Percentiles rank a stretch among this genome's conserved stretches.
phyloP scores from a whole-genome alignment of 1,140 invertebrate species.

The Neodiprion fabricii region DNA sequence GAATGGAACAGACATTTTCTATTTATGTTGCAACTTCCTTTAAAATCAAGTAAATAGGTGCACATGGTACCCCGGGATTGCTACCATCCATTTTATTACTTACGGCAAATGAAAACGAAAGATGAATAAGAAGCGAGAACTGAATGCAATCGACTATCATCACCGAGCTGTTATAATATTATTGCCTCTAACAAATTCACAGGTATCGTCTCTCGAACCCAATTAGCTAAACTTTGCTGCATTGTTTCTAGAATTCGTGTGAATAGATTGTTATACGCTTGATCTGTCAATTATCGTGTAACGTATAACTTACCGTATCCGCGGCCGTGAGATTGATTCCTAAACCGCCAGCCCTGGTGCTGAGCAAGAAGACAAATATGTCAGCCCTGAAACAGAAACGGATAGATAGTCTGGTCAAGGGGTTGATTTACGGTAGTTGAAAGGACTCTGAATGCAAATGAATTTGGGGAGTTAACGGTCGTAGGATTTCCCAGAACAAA shows the following conservation, averaged over 20 bases:
- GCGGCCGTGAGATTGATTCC: conserved; percentile 98
- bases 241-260: too few species aligned
- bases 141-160: background rate
- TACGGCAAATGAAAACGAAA: too few species aligned
- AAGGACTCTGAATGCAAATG: conserved; percentile 47
- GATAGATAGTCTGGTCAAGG: background rate
- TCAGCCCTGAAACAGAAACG: conserved; percentile 69
- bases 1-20: background rate
- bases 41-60: too few species aligned
- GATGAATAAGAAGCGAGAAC: background rate
- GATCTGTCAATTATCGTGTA: background rate
- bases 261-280: background rate
- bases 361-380: conserved; percentile 96
- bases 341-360: conserved; percentile 94
- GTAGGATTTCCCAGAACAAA: conserved; percentile 34
- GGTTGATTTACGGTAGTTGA: conserved; percentile 14
- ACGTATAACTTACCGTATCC: conserved; percentile 82
- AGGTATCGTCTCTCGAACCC: too few species aligned
- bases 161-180: background rate
- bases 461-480: conserved; percentile 38
- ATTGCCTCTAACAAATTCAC: too few species aligned
- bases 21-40: too few species aligned
- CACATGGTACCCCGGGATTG: too few species aligned
- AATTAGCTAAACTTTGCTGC: too few species aligned
- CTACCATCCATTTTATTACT: too few species aligned